Evolutionary conservation across 2,113 vertebrate genomes (phyloP), one percentile per base, ranked within the genome.

Genomic region (Sinosuthora webbiana): DNA sequence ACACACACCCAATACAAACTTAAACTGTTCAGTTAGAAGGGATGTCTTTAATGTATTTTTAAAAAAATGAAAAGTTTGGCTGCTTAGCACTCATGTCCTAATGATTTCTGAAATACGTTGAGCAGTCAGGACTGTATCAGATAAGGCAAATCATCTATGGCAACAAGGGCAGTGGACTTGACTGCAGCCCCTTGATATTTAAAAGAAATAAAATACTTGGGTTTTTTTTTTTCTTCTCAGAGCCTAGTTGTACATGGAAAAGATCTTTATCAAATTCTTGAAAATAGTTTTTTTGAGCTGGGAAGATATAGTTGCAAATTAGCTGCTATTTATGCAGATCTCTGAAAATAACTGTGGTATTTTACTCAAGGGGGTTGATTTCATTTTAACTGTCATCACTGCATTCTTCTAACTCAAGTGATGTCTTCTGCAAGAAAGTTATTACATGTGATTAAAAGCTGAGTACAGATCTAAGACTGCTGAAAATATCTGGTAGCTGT

Each of bases 381-480:
- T 81, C 5, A 9, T 63, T 90, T 80, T 80, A 96, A 59, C 94
- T 92, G 92, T 96, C 90, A 93, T 93, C 85, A 30, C 94, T 93
- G 50, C 79, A 67, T 88, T 77, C 78, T 94, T 90, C 79, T 90
- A 65, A 88, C 39, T 93, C 59, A 57, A 90, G 25, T 57, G 63
- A 69, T 90, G 39, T 88, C 70, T 94, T 94, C 65, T 93, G 50
- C 78, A 77, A 64, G 71, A 79, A 90, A 93, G 63, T 70, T 90
- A 86, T 90, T 95, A 69, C 41, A 68, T 88, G 67, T 68, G 44
- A 88, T 97, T 93, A 94, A 69, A 81, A 87, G 45, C 57, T 83
- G 57, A 0, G 0, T 91, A 45, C 75, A 80, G n/a, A 53, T 91
- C 49, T 81, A 59, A 42, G 60, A 7, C 39, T 82, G 78, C 52